A percentile compares a stretch with the other conserved stretches of the same genome.
Evolutionary conservation across 2,888 invertebrate genomes (phyloP).

Genomic region (Lampropteryx suffumata): DNA sequence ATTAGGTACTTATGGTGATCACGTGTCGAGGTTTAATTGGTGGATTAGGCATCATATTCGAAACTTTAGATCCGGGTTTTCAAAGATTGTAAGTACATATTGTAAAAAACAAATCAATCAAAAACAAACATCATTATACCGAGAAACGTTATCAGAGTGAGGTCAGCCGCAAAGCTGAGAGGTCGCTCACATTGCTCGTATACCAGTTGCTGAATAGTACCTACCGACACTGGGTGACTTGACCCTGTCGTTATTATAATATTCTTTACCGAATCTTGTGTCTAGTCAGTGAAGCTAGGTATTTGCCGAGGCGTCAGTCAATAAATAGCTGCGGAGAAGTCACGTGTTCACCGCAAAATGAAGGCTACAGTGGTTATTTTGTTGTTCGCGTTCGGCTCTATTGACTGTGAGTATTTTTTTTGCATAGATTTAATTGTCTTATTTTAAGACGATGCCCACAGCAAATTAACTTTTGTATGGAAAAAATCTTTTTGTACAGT

Average conservation of each 20-base stretch:
- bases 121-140: constrained; percentile 40
- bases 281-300: constrained; percentile 11
- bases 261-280: constrained; percentile 32
- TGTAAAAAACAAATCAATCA: constrained; percentile 24
- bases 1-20: no score
- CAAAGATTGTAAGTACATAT: no score
- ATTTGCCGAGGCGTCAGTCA: constrained; percentile 29
- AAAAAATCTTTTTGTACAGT: no score
- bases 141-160: constrained; percentile 59
- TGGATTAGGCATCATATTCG: neutral
- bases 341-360: constrained; percentile 47
- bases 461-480: no score
- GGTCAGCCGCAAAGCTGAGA: constrained; percentile 52
- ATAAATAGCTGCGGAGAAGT: constrained; percentile 24
- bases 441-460: no score
- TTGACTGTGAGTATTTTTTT: constrained; percentile 62
- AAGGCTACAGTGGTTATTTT: constrained; percentile 55
- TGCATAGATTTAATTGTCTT: constrained; percentile 4
- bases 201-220: constrained; percentile 21
- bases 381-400: constrained; percentile 56
- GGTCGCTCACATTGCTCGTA: constrained; percentile 50
- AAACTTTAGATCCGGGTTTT: no score
- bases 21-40: neutral
- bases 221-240: constrained; percentile 23
- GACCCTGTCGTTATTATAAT: constrained; percentile 44